A percentile compares a stretch with the other conserved stretches of the same genome.
Evolutionary conservation across 2,797 vertebrate genomes (phyloP).

Genomic region (Adrianichthys oophorus): DNA sequence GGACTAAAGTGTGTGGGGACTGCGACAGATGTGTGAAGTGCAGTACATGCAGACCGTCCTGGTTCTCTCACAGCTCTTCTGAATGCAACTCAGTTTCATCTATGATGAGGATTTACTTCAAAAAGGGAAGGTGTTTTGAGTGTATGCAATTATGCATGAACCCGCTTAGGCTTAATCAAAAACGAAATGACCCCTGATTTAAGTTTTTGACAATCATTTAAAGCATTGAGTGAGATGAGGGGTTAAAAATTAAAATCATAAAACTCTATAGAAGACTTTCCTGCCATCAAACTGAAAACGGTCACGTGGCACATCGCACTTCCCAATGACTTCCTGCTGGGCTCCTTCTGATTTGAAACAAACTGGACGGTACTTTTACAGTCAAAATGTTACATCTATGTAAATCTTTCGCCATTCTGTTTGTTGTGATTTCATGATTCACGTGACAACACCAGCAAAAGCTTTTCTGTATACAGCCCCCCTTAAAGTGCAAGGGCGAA

Average conservation of each 20-base stretch:
- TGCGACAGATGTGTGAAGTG: conserved; percentile 83
- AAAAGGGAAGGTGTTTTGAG: conserved; percentile 56
- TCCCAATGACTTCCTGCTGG: conserved; percentile 50
- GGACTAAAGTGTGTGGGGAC: conserved; percentile 75
- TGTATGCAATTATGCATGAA: conserved; percentile 57
- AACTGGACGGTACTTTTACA: conserved; percentile 6
- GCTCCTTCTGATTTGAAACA: conserved; percentile 13
- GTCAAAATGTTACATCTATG: background rate
- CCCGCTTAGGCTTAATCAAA: conserved; percentile 53
- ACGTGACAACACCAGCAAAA: conserved; percentile 17
- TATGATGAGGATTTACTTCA: conserved; percentile 73
- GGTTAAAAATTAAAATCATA: conserved; percentile 28
- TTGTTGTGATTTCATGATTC: conserved; percentile 5
- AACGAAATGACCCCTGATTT: conserved; percentile 72
- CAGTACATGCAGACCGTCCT: conserved; percentile 61
- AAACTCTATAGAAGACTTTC: conserved; percentile 77
- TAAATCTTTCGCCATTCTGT: background rate
- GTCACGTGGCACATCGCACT: conserved; percentile 58
- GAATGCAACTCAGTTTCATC: conserved; percentile 73
- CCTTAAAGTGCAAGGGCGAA: conserved; percentile 8
- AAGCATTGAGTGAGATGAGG: conserved; percentile 50
- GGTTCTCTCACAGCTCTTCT: conserved; percentile 50
- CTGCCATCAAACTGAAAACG: conserved; percentile 49
- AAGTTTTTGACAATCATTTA: conserved; percentile 68
- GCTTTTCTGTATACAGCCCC: conserved; percentile 38